Conservation (phyloP, 2,888 invertebrate species). For the Leptinotarsa peninsularis region DNA sequence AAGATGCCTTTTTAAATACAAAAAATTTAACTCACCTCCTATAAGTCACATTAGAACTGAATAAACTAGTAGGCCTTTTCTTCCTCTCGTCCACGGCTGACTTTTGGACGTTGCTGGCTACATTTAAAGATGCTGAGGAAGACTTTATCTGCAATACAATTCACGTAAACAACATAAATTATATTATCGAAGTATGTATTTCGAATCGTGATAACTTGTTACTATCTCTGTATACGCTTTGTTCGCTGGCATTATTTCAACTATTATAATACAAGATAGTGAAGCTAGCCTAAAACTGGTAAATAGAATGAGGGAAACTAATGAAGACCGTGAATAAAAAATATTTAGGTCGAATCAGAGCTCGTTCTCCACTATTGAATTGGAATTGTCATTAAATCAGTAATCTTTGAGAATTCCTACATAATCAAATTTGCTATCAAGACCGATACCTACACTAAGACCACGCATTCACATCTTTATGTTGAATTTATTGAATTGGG, state of each 20-base stretch:
- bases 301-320: background rate
- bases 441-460: background rate
- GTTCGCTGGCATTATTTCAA: background rate
- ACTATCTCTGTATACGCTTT: constrained; percentile 23
- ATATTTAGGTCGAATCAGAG: background rate
- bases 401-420: no score
- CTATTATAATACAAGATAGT: background rate
- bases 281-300: background rate
- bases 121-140: constrained; percentile 34
- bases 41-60: constrained; percentile 34
- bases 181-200: constrained; percentile 27
- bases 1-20: constrained; percentile 16
- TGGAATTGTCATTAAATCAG: no score
- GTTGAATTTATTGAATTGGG: no score
- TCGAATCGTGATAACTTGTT: constrained; percentile 29
- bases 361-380: background rate
- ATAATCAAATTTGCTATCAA: background rate
- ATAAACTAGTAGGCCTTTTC: constrained; percentile 31
- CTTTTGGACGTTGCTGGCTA: constrained; percentile 26
- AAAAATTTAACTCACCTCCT: constrained; percentile 38
- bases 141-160: constrained; percentile 41
- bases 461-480: no score
- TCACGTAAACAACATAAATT: constrained; percentile 26
- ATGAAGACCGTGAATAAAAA: background rate
- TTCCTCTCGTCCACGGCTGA: constrained; percentile 31